Conservation (phyloP, 2,888 invertebrate genomes). For the Troglohyphantes excavatus region DNA sequence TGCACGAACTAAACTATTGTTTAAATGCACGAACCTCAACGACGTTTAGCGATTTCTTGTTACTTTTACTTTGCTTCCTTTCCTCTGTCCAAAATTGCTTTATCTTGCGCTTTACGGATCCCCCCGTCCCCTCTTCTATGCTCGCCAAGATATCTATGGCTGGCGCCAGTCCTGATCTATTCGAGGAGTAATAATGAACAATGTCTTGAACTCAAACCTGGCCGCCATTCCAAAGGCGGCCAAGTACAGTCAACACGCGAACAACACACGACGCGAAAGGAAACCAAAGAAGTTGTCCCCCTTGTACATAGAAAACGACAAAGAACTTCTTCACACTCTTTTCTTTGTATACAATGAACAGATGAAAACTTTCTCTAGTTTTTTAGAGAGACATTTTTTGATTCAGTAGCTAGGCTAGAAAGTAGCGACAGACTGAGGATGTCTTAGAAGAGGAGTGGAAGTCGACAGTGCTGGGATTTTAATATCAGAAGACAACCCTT, state of each 20-base stretch:
- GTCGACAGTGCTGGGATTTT: slow-evolving; percentile 56
- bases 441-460: slow-evolving; percentile 39
- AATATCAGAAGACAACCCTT: neutral
- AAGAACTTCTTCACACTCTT: slow-evolving; percentile 26
- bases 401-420: slow-evolving; percentile 75
- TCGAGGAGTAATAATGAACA: slow-evolving; percentile 65
- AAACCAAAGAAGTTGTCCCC: slow-evolving; percentile 7
- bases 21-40: no score
- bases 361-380: slow-evolving; percentile 75
- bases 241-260: neutral
- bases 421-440: slow-evolving; percentile 51
- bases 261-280: slow-evolving; percentile 27
- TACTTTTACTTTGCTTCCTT: no score
- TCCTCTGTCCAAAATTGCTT: no score
- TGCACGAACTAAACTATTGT: no score
- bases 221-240: slow-evolving; percentile 5
- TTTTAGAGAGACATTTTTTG: slow-evolving; percentile 76
- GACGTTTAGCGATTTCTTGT: no score
- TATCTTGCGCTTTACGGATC: slow-evolving; percentile 35
- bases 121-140: slow-evolving; percentile 9
- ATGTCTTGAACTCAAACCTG: slow-evolving; percentile 39
- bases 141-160: slow-evolving; percentile 68
- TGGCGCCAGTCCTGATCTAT: slow-evolving; percentile 77
- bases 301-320: slow-evolving; percentile 61
- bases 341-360: slow-evolving; percentile 67